phyloP scores from a whole-genome alignment of 2,888 invertebrate species.

The Acleris laterana region DNA sequence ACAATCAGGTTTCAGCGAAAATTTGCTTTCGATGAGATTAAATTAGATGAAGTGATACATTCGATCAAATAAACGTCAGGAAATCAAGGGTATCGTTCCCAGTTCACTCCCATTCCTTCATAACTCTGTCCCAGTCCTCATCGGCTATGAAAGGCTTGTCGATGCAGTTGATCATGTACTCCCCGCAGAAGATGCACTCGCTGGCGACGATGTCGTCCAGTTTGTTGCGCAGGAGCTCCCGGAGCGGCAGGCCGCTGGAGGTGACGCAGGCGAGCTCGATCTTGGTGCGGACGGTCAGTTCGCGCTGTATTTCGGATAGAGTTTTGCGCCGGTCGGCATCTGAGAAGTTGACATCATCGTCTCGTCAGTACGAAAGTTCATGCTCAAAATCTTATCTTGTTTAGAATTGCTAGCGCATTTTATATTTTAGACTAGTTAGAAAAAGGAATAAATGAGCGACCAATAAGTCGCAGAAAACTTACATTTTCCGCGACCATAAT shows the following conservation, averaged over 20 bases:
- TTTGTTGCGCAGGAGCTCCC: conserved; percentile 90
- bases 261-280: conserved; percentile 73
- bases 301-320: conserved; percentile 86
- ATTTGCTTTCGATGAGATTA: too few species aligned
- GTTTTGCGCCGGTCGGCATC: conserved; percentile 85
- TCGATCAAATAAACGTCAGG: too few species aligned
- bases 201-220: conserved; percentile 95
- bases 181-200: conserved; percentile 97
- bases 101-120: conserved; percentile 92
- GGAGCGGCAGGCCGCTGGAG: conserved; percentile 75
- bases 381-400: background rate
- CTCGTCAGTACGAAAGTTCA: too few species aligned
- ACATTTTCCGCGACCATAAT: too few species aligned
- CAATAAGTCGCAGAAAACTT: too few species aligned
- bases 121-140: conserved; percentile 91
- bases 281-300: conserved; percentile 82
- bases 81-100: too few species aligned
- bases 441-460: too few species aligned
- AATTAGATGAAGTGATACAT: too few species aligned
- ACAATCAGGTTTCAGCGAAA: too few species aligned
- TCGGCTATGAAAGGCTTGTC: conserved; percentile 95
- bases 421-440: too few species aligned
- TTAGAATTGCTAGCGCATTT: too few species aligned
- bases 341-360: conserved; percentile 44
- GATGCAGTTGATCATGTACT: conserved; percentile 95